phyloP scores from a whole-genome alignment of 2,888 invertebrate genomes.

The Listrodromus nycthemerus region DNA sequence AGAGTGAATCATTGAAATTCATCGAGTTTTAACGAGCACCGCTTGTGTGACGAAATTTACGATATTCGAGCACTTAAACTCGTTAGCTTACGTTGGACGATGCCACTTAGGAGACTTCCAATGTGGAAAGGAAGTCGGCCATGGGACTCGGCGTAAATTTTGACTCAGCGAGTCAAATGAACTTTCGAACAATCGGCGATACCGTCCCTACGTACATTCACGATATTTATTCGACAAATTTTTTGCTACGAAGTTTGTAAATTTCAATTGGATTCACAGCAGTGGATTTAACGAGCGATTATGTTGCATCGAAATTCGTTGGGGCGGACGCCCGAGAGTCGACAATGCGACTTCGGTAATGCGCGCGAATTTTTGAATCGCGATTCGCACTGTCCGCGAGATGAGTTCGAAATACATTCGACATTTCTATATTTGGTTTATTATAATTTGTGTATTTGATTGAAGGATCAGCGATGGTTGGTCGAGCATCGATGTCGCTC shows the following conservation, averaged over 20 bases:
- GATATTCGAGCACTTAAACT: conserved; percentile 69
- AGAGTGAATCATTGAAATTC: conserved; percentile 42
- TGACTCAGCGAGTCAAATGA: conserved; percentile 55
- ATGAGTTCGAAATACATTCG: not conserved
- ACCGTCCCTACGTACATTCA: not conserved
- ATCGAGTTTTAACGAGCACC: conserved; percentile 1
- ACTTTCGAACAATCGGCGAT: not conserved
- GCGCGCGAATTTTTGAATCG: conserved; percentile 22
- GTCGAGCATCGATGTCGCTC: not conserved
- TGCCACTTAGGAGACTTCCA: conserved; percentile 90
- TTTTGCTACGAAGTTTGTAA: not conserved
- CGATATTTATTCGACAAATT: not conserved
- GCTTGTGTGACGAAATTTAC: conserved; percentile 72
- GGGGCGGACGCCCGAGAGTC: not conserved
- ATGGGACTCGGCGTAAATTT: conserved; percentile 33
- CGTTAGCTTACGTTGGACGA: conserved; percentile 88
- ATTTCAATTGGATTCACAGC: not conserved
- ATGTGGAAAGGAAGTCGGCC: conserved; percentile 76
- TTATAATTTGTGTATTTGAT: not conserved
- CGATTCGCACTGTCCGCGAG: not conserved
- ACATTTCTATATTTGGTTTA: not conserved
- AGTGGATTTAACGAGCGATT: not conserved
- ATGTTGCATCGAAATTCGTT: not conserved
- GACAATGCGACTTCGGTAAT: not conserved
- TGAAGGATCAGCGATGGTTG: not conserved